These are phyloP conservation scores for Lates calcarifer DNA, from an alignment of 2,113 vertebrate genomes.

Conservation along the genomic window DNA sequence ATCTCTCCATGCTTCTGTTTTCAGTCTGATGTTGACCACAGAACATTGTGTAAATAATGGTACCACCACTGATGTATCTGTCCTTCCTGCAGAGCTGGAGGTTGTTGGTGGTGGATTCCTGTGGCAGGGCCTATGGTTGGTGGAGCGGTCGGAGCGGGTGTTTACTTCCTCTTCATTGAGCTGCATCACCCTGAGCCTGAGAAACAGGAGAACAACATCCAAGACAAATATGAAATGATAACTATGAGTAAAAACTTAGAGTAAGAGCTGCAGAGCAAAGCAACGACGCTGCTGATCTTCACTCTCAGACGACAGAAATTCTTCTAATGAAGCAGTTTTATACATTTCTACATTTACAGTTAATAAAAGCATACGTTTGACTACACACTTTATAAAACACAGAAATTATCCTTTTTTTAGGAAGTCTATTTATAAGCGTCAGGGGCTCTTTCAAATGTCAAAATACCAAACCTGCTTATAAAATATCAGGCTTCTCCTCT, in stretches of 20 bases:
- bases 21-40: neutral
- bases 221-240: conserved; percentile 91
- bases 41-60: neutral
- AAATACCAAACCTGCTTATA: conserved; percentile 4
- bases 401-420: conserved; percentile 28
- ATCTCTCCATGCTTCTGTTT: too few species aligned
- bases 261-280: neutral
- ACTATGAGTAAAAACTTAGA: conserved; percentile 80
- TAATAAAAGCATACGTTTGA: conserved; percentile 10
- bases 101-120: conserved; percentile 97
- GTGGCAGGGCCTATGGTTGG: conserved; percentile 92
- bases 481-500: neutral
- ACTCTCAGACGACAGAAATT: conserved; percentile 10
- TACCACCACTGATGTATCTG: neutral
- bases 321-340: conserved; percentile 1
- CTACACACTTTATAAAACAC: conserved; percentile 26
- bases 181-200: conserved; percentile 87
- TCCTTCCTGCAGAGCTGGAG: conserved; percentile 85
- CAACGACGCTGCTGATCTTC: neutral
- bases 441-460: conserved; percentile 22
- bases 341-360: conserved; percentile 38
- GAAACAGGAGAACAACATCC: conserved; percentile 78
- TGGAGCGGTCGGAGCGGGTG: conserved; percentile 86
- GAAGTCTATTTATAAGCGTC: neutral
- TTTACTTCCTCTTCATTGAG: conserved; percentile 91